Evolutionary conservation across 2,888 invertebrate genomes (phyloP), one percentile per base, ranked within the genome.

Genomic region (Cantharis nigra): DNA sequence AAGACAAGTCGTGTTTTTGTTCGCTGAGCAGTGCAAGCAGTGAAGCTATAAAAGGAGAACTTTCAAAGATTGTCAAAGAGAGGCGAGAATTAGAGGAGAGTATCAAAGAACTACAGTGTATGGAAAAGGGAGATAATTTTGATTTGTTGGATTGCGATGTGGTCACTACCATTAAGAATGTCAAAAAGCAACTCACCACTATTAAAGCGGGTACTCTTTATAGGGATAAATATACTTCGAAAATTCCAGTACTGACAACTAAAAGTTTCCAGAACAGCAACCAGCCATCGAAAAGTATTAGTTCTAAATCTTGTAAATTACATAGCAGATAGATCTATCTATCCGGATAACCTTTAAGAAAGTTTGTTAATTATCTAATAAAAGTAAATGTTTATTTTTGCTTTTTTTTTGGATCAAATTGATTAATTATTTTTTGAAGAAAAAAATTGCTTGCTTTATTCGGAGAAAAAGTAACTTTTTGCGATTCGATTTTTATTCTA

Each of bases 21-120:
- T 64, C n/a, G 4, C 62, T 70, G 10, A 23, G 26, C 13, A 75
- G 63, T 30, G 67, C 67, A n/a, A 78, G 78, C 49, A 16, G 26
- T 18, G 75, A 64, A 18, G 23, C 71, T 2, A 72, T 78, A 30
- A 75, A 72, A 63, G 30, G 20, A 13, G 18, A 72, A n/a, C 64
- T 78, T 1, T 18, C 28, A 18, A 14, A 62, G 3, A 63, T 78
- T 14, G 4, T 9, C 5, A 13, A 72, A 4, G 71, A 64, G 18
- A 73, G 67, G 62, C 30, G 67, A 73, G 67, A 67, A 30, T 63
- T 77, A 64, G 76, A 77, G 4, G 63, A 33, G n/a, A 63, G 11
- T 0, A 69, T 78, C 23, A 63, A 26, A 16, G 5, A 72, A 26
- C 4, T 67, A 62, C 26, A 72, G 64, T 9, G 28, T 5, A 10